Percentiles rank a stretch among this genome's conserved stretches.
Evolutionary conservation across 2,888 invertebrate genomes (phyloP).

Genomic region (Teleogryllus oceanicus): DNA sequence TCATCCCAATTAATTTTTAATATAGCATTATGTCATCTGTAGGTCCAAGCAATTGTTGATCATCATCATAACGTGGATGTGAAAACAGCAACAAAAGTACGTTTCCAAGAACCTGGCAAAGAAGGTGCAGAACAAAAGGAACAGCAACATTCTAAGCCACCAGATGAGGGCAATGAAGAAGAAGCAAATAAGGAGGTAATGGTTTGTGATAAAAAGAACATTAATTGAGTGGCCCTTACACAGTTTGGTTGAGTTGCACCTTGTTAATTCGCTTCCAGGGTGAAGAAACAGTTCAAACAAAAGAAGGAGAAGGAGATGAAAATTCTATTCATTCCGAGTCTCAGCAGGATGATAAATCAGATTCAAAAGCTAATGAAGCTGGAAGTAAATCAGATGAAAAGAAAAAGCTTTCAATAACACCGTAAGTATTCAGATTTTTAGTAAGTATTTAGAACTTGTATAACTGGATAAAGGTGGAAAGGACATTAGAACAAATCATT

Average conservation of each 20-base stretch:
- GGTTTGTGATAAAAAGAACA: too few relatives aligned
- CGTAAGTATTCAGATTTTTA: slow-evolving; percentile 52
- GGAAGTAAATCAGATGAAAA: slow-evolving; percentile 41
- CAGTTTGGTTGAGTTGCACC: neutral
- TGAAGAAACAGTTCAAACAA: slow-evolving; percentile 22
- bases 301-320: slow-evolving; percentile 31
- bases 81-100: slow-evolving; percentile 78
- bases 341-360: neutral
- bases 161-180: slow-evolving; percentile 35
- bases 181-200: slow-evolving; percentile 33
- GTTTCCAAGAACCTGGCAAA: slow-evolving; percentile 72
- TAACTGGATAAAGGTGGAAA: neutral
- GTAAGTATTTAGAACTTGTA: too few relatives aligned
- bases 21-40: slow-evolving; percentile 36
- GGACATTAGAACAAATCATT: too few relatives aligned
- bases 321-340: slow-evolving; percentile 30
- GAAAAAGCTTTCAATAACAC: slow-evolving; percentile 57
- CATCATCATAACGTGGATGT: slow-evolving; percentile 72
- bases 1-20: too few relatives aligned
- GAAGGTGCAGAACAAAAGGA: slow-evolving; percentile 41
- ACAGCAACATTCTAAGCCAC: slow-evolving; percentile 24
- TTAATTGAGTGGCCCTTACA: neutral
- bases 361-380: slow-evolving; percentile 27
- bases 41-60: slow-evolving; percentile 93
- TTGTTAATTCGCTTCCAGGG: neutral